Conservation (phyloP, 30 jellyfish, hydroid and myxozoan genomes). For the Morbakka virulenta region DNA sequence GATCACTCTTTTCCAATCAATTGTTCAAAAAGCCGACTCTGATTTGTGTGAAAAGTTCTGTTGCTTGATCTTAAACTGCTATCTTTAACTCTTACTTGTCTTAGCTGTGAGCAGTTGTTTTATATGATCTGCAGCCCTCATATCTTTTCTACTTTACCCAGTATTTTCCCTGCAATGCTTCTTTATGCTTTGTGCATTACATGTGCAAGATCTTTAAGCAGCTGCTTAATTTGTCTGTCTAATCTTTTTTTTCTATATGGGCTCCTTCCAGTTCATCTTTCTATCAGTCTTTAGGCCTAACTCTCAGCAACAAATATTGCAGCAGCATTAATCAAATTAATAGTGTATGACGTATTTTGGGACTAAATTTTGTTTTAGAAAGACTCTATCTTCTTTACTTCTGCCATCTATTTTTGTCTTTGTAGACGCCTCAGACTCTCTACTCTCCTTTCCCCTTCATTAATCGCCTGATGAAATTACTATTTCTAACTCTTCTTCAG, state of each 20-base stretch:
- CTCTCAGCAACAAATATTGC: conserved; percentile 12
- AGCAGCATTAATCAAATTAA: neutral
- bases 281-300: neutral
- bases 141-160: conserved; percentile 16
- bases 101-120: conserved; percentile 3
- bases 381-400: conserved; percentile 14
- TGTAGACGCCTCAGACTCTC: conserved; percentile 17
- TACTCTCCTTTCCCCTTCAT: conserved; percentile 12
- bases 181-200: neutral
- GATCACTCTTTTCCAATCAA: conserved; percentile 1
- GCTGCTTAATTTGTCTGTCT: neutral
- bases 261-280: neutral
- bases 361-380: conserved; percentile 8
- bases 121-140: neutral
- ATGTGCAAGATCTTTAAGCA: conserved; percentile 5
- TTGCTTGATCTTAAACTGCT: neutral
- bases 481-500: conserved; percentile 13
- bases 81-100: neutral
- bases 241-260: no score
- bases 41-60: no score
- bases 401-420: conserved; percentile 15
- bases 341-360: conserved; percentile 7
- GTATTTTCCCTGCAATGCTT: conserved; percentile 4
- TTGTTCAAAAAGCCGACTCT: neutral
- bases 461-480: conserved; percentile 3